Percentiles rank a stretch among this genome's conserved stretches.
Conservation (phyloP, 2,888 invertebrate genomes). For the Ormyrus pomaceus region DNA sequence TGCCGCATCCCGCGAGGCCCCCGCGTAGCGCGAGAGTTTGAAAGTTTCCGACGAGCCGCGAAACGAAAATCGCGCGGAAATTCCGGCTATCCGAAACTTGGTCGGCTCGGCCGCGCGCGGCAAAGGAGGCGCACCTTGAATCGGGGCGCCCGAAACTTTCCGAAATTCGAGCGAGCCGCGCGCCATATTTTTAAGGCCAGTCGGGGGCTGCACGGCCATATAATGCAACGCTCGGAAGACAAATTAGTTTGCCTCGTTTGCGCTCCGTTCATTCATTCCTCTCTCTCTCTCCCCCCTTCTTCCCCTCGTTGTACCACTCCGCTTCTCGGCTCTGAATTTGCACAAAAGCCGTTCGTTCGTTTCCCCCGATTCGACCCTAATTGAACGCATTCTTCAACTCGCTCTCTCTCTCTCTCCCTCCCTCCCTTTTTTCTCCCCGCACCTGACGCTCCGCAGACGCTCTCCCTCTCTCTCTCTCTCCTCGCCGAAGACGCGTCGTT, state of each 20-base stretch:
- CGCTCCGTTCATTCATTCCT: slow-evolving; percentile 33
- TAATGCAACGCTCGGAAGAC: slow-evolving; percentile 23
- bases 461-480: background rate
- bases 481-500: background rate
- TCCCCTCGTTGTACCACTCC: background rate
- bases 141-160: no score
- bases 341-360: slow-evolving; percentile 1
- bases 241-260: slow-evolving; percentile 48
- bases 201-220: no score
- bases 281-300: background rate
- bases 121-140: no score
- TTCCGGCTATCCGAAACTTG: no score
- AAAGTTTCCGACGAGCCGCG: background rate
- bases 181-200: background rate
- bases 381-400: slow-evolving; percentile 27
- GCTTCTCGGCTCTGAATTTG: background rate
- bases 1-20: background rate
- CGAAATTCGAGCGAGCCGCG: background rate
- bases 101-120: no score
- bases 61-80: no score
- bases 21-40: background rate
- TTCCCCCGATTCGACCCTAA: slow-evolving; percentile 2
- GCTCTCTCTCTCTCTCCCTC: no score
- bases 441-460: no score
- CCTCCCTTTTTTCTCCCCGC: no score